Conservation (phyloP, 1,140 invertebrate genomes). For the Megalonaias nervosa region DNA sequence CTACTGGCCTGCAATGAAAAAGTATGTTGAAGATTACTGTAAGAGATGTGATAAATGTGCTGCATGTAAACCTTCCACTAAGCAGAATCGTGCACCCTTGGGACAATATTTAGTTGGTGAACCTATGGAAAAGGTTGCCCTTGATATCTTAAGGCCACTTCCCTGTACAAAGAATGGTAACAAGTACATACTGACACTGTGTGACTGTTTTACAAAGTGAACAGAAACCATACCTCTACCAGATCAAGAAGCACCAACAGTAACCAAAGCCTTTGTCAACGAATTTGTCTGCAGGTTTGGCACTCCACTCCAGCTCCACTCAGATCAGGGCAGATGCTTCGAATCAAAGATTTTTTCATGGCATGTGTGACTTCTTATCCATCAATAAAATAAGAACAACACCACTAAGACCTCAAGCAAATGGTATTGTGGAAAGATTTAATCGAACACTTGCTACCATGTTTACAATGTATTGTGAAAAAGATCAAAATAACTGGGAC, state of each 20-base stretch:
- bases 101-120: background rate
- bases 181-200: slow-evolving; percentile 49
- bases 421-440: slow-evolving; percentile 9
- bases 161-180: slow-evolving; percentile 41
- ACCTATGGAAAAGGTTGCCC: slow-evolving; percentile 32
- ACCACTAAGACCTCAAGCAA: slow-evolving; percentile 2
- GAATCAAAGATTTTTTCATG: slow-evolving; percentile 21
- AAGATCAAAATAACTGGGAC: too few relatives aligned
- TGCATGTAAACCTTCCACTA: too few relatives aligned
- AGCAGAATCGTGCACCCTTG: too few relatives aligned
- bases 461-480: slow-evolving; percentile 1
- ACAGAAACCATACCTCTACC: slow-evolving; percentile 44
- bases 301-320: slow-evolving; percentile 58
- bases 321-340: slow-evolving; percentile 60
- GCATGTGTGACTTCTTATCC: slow-evolving; percentile 25
- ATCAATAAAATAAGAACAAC: slow-evolving; percentile 26
- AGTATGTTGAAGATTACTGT: too few relatives aligned
- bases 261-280: slow-evolving; percentile 62
- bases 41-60: too few relatives aligned
- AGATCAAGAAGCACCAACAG: slow-evolving; percentile 48
- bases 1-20: too few relatives aligned
- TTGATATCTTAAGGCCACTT: slow-evolving; percentile 50
- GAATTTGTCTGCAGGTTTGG: slow-evolving; percentile 64
- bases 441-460: slow-evolving; percentile 1
- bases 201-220: slow-evolving; percentile 55